phyloP scores from a whole-genome alignment of 2,888 invertebrate species.

The Papilio demoleus region DNA sequence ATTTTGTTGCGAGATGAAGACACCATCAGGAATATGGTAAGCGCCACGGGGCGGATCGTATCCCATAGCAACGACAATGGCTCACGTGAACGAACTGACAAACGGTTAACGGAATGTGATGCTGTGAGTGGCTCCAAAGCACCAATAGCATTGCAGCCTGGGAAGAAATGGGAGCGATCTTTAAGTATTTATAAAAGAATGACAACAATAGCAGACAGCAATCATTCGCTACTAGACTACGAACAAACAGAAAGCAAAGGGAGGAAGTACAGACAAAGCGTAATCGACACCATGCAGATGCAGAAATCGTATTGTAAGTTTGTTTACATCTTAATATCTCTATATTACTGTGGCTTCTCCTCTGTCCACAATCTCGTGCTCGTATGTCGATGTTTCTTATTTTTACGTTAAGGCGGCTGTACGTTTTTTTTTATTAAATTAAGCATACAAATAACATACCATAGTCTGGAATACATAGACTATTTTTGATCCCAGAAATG shows the following conservation, averaged over 20 bases:
- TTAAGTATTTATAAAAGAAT: conserved; percentile 83
- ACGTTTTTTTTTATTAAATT: too few species aligned
- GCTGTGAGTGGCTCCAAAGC: conserved; percentile 54
- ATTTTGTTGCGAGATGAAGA: neutral
- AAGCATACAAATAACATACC: too few species aligned
- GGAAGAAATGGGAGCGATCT: conserved; percentile 88
- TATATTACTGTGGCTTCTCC: neutral
- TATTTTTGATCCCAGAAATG: too few species aligned
- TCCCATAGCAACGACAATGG: conserved; percentile 49
- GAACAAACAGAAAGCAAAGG: conserved; percentile 73
- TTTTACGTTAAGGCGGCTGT: too few species aligned
- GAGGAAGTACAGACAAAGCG: conserved; percentile 82
- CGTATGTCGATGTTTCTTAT: too few species aligned
- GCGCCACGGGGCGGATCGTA: too few species aligned
- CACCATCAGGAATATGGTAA: too few species aligned
- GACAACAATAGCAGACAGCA: conserved; percentile 69
- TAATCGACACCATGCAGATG: conserved; percentile 78
- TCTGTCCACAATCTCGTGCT: too few species aligned
- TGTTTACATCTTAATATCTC: neutral
- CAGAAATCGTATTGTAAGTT: conserved; percentile 73
- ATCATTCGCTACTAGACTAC: conserved; percentile 70
- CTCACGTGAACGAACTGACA: conserved; percentile 43
- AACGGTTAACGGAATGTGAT: conserved; percentile 46
- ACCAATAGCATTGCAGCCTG: conserved; percentile 82
- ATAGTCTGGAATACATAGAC: too few species aligned